Conservation (phyloP, 2,888 invertebrate species). For the Leistus spinibarbis region DNA sequence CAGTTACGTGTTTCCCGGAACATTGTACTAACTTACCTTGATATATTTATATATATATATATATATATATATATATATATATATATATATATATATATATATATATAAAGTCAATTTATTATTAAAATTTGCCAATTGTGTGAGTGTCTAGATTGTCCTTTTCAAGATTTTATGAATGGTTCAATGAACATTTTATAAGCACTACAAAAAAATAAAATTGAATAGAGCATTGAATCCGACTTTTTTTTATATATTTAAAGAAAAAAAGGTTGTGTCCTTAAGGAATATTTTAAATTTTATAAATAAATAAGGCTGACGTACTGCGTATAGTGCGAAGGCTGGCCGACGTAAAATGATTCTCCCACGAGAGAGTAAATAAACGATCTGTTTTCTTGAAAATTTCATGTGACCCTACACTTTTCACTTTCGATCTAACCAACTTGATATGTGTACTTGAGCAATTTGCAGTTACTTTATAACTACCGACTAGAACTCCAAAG, state of each 20-base stretch:
- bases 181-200: no score
- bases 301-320: background rate
- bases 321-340: background rate
- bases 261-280: no score
- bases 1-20: background rate
- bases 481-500: background rate
- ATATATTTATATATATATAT: background rate
- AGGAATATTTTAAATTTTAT: background rate
- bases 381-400: background rate
- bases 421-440: background rate
- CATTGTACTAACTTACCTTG: background rate
- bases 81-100: conserved; percentile 5
- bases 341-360: background rate
- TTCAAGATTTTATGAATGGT: no score
- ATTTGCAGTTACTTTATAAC: background rate
- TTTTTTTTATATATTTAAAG: no score
- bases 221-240: no score
- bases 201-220: no score
- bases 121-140: no score
- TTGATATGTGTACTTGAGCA: background rate
- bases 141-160: no score
- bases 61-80: background rate
- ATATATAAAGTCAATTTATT: background rate
- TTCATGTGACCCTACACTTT: background rate
- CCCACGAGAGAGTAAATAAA: background rate